Evolutionary conservation across 53 echinoderm and acorn worm genomes (phyloP).

Genomic region (Astropecten irregularis): DNA sequence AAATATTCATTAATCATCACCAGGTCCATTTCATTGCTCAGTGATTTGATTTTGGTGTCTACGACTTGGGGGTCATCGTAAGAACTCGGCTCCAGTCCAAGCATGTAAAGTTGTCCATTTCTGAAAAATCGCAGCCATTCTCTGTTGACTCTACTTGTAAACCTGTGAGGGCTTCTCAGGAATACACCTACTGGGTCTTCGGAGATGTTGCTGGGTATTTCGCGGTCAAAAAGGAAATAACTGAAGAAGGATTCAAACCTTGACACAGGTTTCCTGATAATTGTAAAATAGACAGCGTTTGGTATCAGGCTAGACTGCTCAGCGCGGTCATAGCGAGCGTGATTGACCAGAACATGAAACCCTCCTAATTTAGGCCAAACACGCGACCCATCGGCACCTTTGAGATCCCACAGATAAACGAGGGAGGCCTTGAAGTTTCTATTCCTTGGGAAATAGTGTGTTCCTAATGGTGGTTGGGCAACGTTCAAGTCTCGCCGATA

Average conservation of each 20-base stretch:
- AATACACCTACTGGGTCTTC: conserved; percentile 58
- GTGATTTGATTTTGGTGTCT: background rate
- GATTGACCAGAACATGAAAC: conserved; percentile 67
- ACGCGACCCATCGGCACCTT: background rate
- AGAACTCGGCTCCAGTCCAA: conserved; percentile 61
- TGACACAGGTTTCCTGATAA: conserved; percentile 69
- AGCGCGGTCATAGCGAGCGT: conserved; percentile 63
- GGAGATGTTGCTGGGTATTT: background rate
- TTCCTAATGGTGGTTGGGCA: conserved; percentile 2
- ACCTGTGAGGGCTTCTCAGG: conserved; percentile 60
- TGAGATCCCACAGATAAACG: background rate
- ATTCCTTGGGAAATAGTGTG: background rate
- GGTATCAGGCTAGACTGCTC: conserved; percentile 62
- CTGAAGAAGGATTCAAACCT: conserved; percentile 77
- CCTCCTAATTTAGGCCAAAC: conserved; percentile 30
- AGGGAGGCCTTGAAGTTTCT: background rate
- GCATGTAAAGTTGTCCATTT: conserved; percentile 74
- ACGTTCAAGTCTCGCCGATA: conserved; percentile 59
- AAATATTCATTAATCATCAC: conserved; percentile 38
- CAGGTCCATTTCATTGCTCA: conserved; percentile 1
- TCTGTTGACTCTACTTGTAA: no score
- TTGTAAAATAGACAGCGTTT: conserved; percentile 72
- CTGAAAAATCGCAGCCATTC: conserved; percentile 14
- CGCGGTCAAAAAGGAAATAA: conserved; percentile 52
- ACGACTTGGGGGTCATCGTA: background rate